These are phyloP conservation scores for Eristalis pertinax DNA, from an alignment of 2,888 invertebrate genomes.

Conservation along the genomic window DNA sequence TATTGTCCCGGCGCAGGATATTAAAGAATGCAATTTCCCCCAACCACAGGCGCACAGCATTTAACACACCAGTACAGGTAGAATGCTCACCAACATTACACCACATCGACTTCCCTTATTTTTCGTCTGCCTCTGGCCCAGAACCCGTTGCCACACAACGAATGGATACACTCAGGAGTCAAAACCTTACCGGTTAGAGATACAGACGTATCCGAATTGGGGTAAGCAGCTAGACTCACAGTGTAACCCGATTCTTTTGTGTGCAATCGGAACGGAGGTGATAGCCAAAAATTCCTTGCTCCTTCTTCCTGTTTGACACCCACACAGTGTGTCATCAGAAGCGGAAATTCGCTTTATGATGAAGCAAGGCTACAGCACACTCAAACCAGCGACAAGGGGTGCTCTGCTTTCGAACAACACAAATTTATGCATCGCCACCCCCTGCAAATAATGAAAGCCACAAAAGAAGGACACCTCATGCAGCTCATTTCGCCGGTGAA, in stretches of 20 bases:
- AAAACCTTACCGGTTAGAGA: constrained; percentile 43
- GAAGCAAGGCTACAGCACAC: constrained; percentile 6
- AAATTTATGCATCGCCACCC: constrained; percentile 50
- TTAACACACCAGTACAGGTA: constrained; percentile 42
- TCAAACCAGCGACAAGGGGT: constrained; percentile 5
- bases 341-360: constrained; percentile 67
- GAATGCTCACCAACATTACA: constrained; percentile 59
- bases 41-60: neutral
- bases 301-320: constrained; percentile 49
- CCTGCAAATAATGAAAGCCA: constrained; percentile 44
- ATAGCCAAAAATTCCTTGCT: constrained; percentile 66
- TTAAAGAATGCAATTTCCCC: constrained; percentile 68
- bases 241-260: constrained; percentile 68
- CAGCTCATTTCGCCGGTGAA: constrained; percentile 42
- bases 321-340: constrained; percentile 15
- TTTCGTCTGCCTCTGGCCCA: constrained; percentile 47
- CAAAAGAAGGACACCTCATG: constrained; percentile 52
- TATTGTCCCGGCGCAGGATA: constrained; percentile 68
- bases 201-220: constrained; percentile 5
- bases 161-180: constrained; percentile 34
- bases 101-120: constrained; percentile 68
- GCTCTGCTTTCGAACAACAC: neutral
- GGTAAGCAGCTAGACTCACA: constrained; percentile 22
- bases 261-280: constrained; percentile 68
- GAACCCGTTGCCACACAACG: neutral